Base-by-base conservation (phyloP, 2,888 invertebrate genomes). In the Chironomus tentans region DNA sequence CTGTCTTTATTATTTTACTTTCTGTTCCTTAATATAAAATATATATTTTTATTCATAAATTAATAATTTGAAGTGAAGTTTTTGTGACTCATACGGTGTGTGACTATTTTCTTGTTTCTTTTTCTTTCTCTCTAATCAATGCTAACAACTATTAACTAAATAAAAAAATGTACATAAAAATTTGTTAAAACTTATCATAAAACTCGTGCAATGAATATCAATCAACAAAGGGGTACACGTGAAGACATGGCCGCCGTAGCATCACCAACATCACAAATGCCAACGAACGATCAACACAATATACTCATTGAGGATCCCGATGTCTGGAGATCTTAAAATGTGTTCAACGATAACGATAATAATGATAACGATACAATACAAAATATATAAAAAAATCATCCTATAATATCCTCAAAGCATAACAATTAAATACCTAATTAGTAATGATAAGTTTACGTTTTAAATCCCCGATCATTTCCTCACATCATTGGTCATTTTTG, bases 291-390 rank as follows among this genome's bases (percentile, higher is more conserved):
- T 85, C 90, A 90, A 81, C 90, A 88, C 86, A 91, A 91, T 82
- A 93, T 94, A 78, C 88, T 94, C 80, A 94, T 94, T 93, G 94
- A 94, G 87, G 94, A 94, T 86, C 94, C 94, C 78, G 94, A 94
- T 87, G 93, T 94, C 82, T 94, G 94, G 94, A 92, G 94, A 86
- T 93, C 94, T 56, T 71, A 82, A 93, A 93, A 89, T 94, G 93
- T 91, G 88, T 86, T 79, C 73, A 56, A 38, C 38, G 38, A 38
- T 38, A 56, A 38, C 38, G 38, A 38, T 38, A 38, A 38, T 38
- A 38, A 38, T 38, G 78, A 81, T 82, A 83, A 82, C 82, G 82
- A 79, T 77, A 77, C 76, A 74, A 46, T 77, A 13, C 68, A 68
- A 18, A 18, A 22, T 24, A 68, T n/a, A 77, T 56, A 75, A 76